These are phyloP conservation scores for Leptodactylus fallax DNA, from an alignment of 2,797 vertebrate genomes.

Conservation along the genomic window DNA sequence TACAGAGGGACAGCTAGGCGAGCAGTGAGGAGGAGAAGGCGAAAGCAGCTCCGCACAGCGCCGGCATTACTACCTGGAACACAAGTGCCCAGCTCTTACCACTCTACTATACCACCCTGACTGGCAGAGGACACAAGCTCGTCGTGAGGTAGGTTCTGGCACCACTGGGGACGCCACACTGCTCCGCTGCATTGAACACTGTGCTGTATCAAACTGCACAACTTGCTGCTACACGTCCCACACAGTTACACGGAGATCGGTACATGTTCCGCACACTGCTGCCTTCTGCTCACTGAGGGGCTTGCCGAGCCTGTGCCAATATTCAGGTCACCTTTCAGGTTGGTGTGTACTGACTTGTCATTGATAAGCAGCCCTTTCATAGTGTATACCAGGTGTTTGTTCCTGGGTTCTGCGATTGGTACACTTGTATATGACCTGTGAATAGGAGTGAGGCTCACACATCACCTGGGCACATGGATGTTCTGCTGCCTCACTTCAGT, in stretches of 20 bases:
- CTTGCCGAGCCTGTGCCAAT: too few species aligned
- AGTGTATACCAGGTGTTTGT: not conserved
- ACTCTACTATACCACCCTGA: not conserved
- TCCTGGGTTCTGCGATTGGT: not conserved
- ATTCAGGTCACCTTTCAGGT: not conserved
- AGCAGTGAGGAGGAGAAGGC: not conserved
- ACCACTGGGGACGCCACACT: not conserved
- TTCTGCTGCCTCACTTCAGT: constrained; percentile 36
- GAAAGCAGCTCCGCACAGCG: not conserved
- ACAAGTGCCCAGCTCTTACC: not conserved
- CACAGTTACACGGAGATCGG: not conserved
- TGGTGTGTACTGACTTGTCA: not conserved
- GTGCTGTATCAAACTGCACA: not conserved
- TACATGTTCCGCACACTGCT: too few species aligned
- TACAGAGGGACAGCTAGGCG: constrained; percentile 31
- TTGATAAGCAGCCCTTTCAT: not conserved
- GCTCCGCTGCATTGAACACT: not conserved
- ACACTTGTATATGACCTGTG: not conserved
- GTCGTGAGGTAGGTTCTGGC: not conserved
- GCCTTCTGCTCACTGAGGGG: too few species aligned
- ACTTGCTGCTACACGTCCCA: not conserved
- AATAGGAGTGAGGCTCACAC: not conserved
- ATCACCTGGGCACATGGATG: constrained; percentile 10
- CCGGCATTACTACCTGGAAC: not conserved
- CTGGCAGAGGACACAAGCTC: not conserved